Percentiles rank a stretch among this genome's conserved stretches.
Evolutionary conservation across 2,113 vertebrate species (phyloP).

Genomic region (Maccullochella peelii): DNA sequence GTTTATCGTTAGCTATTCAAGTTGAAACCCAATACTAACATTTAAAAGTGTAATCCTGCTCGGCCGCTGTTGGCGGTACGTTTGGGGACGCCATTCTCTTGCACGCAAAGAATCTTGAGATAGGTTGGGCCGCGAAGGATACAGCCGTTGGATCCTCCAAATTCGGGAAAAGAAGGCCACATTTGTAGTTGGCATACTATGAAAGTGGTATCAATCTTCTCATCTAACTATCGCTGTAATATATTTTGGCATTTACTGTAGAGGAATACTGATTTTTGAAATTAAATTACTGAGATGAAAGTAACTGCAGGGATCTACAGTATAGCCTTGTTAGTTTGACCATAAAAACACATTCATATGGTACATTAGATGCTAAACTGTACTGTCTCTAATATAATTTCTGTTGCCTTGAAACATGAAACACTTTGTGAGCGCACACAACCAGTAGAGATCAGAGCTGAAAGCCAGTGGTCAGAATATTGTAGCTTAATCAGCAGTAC

Average conservation of each 20-base stretch:
- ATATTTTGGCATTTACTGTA: not conserved
- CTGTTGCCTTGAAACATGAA: constrained; percentile 4
- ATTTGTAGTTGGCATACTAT: too few species aligned
- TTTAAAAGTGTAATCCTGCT: too few species aligned
- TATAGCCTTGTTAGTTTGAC: constrained; percentile 14
- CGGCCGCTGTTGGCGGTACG: too few species aligned
- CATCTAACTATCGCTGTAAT: not conserved
- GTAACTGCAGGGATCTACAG: not conserved
- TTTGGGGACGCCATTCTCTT: too few species aligned
- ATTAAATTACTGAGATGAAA: not conserved
- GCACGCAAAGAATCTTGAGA: too few species aligned
- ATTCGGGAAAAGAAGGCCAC: too few species aligned
- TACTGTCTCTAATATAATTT: not conserved
- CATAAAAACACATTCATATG: constrained; percentile 7
- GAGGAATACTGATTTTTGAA: not conserved
- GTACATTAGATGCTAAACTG: constrained; percentile 2
- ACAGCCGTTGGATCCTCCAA: too few species aligned
- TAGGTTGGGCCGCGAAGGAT: too few species aligned
- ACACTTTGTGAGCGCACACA: not conserved
- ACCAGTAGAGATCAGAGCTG: not conserved
- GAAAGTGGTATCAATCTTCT: not conserved
- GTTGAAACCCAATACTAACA: too few species aligned
- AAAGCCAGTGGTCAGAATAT: constrained; percentile 17
- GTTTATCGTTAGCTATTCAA: too few species aligned
- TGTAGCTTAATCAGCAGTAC: constrained; percentile 16